Conservation (phyloP, 2,888 invertebrate species). For the Nyleta sp. region DNA sequence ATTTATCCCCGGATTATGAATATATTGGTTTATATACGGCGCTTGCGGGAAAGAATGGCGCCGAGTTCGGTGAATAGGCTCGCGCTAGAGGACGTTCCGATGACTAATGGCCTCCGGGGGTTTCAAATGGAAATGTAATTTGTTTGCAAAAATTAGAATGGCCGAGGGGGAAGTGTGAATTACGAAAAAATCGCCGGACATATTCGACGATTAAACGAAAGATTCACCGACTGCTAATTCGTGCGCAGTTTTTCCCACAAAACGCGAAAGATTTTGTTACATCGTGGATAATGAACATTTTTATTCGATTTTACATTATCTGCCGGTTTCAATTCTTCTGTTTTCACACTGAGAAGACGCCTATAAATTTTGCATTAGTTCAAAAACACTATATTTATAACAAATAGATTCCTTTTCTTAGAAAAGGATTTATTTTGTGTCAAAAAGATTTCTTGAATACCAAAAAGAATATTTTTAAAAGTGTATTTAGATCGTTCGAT, state of each 20-base stretch:
- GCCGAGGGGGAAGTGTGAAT: slow-evolving; percentile 2
- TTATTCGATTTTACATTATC: too few species aligned
- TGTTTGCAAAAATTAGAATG: slow-evolving; percentile 52
- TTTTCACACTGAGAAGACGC: too few species aligned
- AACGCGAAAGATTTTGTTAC: too few species aligned
- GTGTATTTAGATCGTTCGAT: too few species aligned
- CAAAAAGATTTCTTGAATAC: too few species aligned
- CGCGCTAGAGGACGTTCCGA: slow-evolving; percentile 32
- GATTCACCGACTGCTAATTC: slow-evolving; percentile 4
- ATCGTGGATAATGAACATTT: too few species aligned
- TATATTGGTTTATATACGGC: slow-evolving; percentile 55
- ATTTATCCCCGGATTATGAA: slow-evolving; percentile 59
- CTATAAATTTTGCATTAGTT: too few species aligned
- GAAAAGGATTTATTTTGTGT: too few species aligned
- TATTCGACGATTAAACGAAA: slow-evolving; percentile 31
- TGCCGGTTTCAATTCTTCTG: too few species aligned
- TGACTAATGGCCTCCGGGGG: slow-evolving; percentile 35
- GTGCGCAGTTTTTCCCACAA: not conserved
- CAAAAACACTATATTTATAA: too few species aligned
- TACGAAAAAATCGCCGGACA: slow-evolving; percentile 25
- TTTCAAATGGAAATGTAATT: slow-evolving; percentile 43
- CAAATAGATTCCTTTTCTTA: too few species aligned
- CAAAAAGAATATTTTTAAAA: too few species aligned
- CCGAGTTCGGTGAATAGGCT: slow-evolving; percentile 52
- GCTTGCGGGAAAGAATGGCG: slow-evolving; percentile 45